A percentile compares a stretch with the other conserved stretches of the same genome.
phyloP scores from a whole-genome alignment of 2,888 invertebrate genomes.

The Drosophila seclusa region DNA sequence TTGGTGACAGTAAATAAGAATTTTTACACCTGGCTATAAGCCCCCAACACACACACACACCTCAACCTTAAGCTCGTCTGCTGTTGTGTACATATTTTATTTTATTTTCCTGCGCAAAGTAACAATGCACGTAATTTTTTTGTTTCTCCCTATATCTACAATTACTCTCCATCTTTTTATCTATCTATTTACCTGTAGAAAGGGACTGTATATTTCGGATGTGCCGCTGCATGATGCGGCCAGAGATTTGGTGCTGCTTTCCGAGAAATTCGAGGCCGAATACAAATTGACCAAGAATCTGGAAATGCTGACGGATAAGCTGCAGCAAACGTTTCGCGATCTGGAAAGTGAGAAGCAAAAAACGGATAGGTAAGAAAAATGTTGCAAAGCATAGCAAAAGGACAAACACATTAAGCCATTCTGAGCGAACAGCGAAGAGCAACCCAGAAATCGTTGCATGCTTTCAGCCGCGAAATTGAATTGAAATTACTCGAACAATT shows the following conservation, averaged over 20 bases:
- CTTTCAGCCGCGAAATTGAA: conserved; percentile 67
- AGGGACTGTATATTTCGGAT: conserved; percentile 96
- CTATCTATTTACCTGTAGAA: conserved; percentile 85
- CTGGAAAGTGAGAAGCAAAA: conserved; percentile 97
- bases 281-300: conserved; percentile 97
- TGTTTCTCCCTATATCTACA: not conserved
- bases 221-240: conserved; percentile 98
- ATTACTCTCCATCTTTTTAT: not conserved
- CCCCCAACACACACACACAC: not conserved
- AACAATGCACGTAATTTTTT: conserved; percentile 59
- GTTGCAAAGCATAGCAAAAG: conserved; percentile 39
- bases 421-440: conserved; percentile 3
- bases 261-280: conserved; percentile 98
- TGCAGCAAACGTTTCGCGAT: conserved; percentile 97
- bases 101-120: conserved; percentile 34
- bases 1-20: conserved; percentile 72
- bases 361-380: conserved; percentile 91
- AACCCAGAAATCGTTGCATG: conserved; percentile 45
- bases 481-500: conserved; percentile 64
- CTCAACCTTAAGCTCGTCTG: not conserved
- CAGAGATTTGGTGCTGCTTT: conserved; percentile 96
- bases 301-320: conserved; percentile 96
- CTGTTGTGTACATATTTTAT: conserved; percentile 34
- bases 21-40: conserved; percentile 41
- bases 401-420: conserved; percentile 54